These are phyloP conservation scores for Mus pahari DNA, from an alignment of 2,113 vertebrate genomes.

Conservation along the genomic window DNA sequence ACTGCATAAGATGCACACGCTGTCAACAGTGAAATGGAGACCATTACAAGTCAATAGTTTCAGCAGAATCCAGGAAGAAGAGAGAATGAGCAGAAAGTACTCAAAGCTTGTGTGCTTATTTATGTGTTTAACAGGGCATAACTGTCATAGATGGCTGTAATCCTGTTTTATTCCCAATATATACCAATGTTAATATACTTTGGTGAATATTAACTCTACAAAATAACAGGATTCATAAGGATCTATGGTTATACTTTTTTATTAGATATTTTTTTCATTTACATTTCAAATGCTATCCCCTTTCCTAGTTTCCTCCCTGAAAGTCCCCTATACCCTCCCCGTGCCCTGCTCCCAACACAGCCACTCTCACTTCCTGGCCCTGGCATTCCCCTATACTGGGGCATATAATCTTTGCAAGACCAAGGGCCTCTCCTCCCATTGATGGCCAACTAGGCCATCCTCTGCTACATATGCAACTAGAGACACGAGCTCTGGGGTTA, in stretches of 20 bases:
- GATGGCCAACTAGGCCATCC: too few species aligned
- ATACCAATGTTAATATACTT: background rate
- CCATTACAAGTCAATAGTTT: background rate
- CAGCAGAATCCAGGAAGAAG: background rate
- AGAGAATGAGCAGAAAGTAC: background rate
- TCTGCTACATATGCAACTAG: too few species aligned
- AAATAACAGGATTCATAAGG: background rate
- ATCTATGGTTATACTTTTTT: background rate
- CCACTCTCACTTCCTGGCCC: too few species aligned
- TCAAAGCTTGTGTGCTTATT: background rate
- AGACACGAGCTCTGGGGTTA: too few species aligned
- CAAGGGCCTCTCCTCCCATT: too few species aligned
- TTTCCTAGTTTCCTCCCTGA: too few species aligned
- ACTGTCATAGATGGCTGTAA: background rate
- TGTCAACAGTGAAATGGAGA: background rate
- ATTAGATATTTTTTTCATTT: too few species aligned
- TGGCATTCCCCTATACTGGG: too few species aligned
- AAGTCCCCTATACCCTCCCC: too few species aligned
- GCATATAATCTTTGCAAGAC: too few species aligned
- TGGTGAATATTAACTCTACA: background rate
- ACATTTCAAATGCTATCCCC: too few species aligned
- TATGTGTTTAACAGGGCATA: background rate
- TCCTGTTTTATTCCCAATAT: background rate
- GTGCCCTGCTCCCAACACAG: too few species aligned
- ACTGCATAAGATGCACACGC: background rate